phyloP scores from a whole-genome alignment of 1,140 invertebrate genomes.

The Bombus pyrosoma region DNA sequence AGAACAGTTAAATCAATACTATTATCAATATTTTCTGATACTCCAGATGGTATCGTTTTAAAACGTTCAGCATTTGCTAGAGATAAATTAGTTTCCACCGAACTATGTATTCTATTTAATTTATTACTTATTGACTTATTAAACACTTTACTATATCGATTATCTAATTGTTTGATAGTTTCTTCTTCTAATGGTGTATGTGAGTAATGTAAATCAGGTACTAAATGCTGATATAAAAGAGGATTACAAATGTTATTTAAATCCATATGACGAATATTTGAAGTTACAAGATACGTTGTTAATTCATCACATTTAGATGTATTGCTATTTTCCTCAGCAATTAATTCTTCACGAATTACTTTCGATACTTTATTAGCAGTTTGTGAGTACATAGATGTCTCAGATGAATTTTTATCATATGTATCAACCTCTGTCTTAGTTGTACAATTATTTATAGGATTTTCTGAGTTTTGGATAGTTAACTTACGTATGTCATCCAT shows the following conservation, averaged over 20 bases:
- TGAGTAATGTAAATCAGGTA: slow-evolving; percentile 66
- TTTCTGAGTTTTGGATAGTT: background rate
- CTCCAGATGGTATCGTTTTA: slow-evolving; percentile 64
- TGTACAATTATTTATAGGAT: background rate
- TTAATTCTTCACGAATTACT: slow-evolving; percentile 75
- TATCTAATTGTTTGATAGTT: slow-evolving; percentile 73
- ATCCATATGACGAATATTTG: slow-evolving; percentile 75
- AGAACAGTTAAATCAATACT: slow-evolving; percentile 70
- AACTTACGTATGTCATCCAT: slow-evolving; percentile 52
- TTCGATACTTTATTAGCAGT: slow-evolving; percentile 72
- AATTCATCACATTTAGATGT: slow-evolving; percentile 71
- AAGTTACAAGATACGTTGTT: slow-evolving; percentile 74
- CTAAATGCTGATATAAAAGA: slow-evolving; percentile 74
- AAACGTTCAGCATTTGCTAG: slow-evolving; percentile 57
- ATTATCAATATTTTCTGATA: slow-evolving; percentile 69
- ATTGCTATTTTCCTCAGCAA: slow-evolving; percentile 72
- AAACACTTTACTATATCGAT: slow-evolving; percentile 74
- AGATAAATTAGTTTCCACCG: slow-evolving; percentile 47
- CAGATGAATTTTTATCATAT: background rate
- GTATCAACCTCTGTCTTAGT: background rate
- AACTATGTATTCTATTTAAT: slow-evolving; percentile 66
- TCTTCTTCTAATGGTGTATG: slow-evolving; percentile 69
- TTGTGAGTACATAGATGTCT: slow-evolving; percentile 18
- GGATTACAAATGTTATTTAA: slow-evolving; percentile 73
- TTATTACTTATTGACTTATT: slow-evolving; percentile 64